Base-by-base conservation (phyloP, 2,888 invertebrate species). In the Phalera bucephala region DNA sequence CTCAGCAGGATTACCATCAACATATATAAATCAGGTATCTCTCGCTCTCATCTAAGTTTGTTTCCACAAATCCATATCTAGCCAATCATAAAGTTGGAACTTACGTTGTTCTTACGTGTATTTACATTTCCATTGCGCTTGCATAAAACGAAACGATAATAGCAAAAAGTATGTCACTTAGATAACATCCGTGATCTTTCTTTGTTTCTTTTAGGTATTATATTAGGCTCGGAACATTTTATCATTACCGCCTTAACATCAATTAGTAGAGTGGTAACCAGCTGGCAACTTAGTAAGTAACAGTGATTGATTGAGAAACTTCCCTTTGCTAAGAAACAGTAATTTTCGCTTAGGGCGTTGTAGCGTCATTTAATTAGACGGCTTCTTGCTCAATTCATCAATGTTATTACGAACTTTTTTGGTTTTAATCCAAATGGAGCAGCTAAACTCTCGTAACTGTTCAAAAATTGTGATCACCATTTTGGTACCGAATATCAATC, bases 131-230 rank as follows among this genome's bases (percentile, higher is more conserved):
- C 17, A 5, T 17, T 3, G 17, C 1, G n/a, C 22, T 7, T 8
- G 12, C 25, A 11, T 12, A n/a, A 6, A 12, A 25, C 23, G 23
- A 2, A 25, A 25, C 9, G 11, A 5, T 2, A 23, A 9, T 23
- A 23, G 2, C 12, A n/a, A 39, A 44, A 55, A 45, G 41, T 39
- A 29, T 52, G 52, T 3, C 17, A 5, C 35, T 45, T 37, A 46
- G 36, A 20, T 42, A 47, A 39, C 42, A 50, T 52, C 55, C 33
- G 42, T 45, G 33, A 58, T 55, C 52, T 61, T 55, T 52, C 49
- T 45, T 63, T 61, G 51, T 64, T 56, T 46, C 35, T 22, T 38
- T n/a, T n/a, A n/a, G n/a, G 35, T 14, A 33, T 45, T 33, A 49
- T 52, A 42, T 49, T 17, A 40, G 34, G 37, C 33, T 27, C 14